Conservation (phyloP, 2,888 invertebrate species). For the Pardosa pseudoannulata region DNA sequence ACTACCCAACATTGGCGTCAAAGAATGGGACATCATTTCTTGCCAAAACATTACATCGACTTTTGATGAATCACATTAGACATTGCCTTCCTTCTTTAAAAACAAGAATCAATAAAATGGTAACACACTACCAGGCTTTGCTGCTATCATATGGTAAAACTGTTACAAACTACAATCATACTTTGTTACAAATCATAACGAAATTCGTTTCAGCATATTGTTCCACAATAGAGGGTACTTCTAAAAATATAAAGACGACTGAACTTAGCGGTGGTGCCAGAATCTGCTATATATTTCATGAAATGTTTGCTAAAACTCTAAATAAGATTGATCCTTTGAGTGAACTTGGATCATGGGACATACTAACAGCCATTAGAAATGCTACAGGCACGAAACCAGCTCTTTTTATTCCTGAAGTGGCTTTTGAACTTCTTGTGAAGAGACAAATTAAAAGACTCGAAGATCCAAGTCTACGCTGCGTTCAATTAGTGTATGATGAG, state of each 20-base stretch:
- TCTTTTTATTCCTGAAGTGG: slow-evolving; percentile 84
- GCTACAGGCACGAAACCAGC: slow-evolving; percentile 86
- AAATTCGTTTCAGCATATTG: slow-evolving; percentile 99
- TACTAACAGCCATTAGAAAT: slow-evolving; percentile 98
- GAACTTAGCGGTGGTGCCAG: slow-evolving; percentile 99
- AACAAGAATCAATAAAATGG: slow-evolving; percentile 98
- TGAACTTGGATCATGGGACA: slow-evolving; percentile 94
- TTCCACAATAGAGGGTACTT: slow-evolving; percentile 97
- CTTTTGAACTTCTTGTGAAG: slow-evolving; percentile 98
- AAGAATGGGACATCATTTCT: slow-evolving; percentile 97
- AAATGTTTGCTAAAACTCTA: slow-evolving; percentile 95
- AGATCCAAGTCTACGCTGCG: slow-evolving; percentile 97
- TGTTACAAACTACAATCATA: slow-evolving; percentile 96
- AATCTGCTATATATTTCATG: slow-evolving; percentile 99
- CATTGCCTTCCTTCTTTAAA: slow-evolving; percentile 99
- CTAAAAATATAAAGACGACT: slow-evolving; percentile 97
- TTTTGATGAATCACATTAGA: slow-evolving; percentile 99
- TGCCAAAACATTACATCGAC: slow-evolving; percentile 95
- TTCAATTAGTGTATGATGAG: slow-evolving; percentile 98
- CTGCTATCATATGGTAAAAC: slow-evolving; percentile 98
- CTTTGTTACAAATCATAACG: slow-evolving; percentile 97
- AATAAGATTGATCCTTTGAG: slow-evolving; percentile 96
- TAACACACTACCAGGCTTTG: slow-evolving; percentile 97
- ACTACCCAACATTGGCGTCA: slow-evolving; percentile 97
- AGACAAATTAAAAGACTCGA: slow-evolving; percentile 96